Evolutionary conservation across 2,113 vertebrate species (phyloP).

Genomic region (Cynocephalus volans): DNA sequence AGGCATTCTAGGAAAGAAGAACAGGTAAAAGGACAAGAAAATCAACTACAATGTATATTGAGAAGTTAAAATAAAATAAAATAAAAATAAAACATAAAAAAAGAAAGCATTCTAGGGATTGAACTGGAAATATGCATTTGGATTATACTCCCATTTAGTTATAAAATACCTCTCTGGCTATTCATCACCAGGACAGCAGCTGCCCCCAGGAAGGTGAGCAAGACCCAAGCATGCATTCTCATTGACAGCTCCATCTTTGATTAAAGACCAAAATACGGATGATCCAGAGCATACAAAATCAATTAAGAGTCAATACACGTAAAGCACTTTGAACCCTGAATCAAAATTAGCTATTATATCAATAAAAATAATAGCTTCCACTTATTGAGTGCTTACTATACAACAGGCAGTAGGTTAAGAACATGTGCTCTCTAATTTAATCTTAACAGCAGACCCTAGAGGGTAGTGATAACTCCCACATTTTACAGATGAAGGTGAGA

Average conservation of each 20-base stretch:
- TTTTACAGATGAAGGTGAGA: slow-evolving; percentile 49
- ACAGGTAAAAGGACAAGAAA: no score
- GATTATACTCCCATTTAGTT: not conserved
- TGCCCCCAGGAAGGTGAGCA: not conserved
- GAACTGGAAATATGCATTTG: not conserved
- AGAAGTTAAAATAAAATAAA: no score
- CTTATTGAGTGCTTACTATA: slow-evolving; percentile 17
- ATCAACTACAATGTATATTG: no score
- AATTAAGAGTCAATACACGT: slow-evolving; percentile 52
- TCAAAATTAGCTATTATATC: slow-evolving; percentile 74
- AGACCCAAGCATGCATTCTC: not conserved
- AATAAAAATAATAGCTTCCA: slow-evolving; percentile 65
- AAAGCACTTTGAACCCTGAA: slow-evolving; percentile 64
- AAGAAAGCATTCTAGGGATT: not conserved
- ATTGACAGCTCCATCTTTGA: not conserved
- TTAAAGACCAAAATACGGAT: not conserved
- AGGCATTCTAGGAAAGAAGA: not conserved
- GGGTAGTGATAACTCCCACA: slow-evolving; percentile 41
- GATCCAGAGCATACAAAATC: slow-evolving; percentile 28
- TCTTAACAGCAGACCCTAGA: slow-evolving; percentile 47
- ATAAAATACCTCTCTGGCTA: not conserved
- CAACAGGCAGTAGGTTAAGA: not conserved
- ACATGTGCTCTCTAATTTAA: slow-evolving; percentile 45
- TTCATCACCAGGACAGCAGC: not conserved
- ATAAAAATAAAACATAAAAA: no score